Percentiles rank a stretch among this genome's conserved stretches.
Conservation (phyloP, 2,888 invertebrate species). For the Dysmachus trigonus region DNA sequence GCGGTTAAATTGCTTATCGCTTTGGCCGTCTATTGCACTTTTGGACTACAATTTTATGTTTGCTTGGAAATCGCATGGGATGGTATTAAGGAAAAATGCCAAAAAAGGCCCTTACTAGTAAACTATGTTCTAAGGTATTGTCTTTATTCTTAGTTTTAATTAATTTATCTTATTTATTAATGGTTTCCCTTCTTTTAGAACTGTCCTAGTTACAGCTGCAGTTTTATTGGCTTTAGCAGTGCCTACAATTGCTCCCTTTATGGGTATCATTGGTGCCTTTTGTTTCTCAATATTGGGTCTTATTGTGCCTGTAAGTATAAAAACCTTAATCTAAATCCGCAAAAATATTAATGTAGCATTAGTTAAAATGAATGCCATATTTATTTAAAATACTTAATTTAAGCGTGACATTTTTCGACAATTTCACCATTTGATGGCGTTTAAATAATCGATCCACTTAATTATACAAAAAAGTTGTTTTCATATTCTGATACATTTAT, state of each 20-base stretch:
- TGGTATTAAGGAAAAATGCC: slow-evolving; percentile 76
- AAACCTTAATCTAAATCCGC: neutral
- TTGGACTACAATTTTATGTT: slow-evolving; percentile 96
- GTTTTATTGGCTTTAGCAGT: slow-evolving; percentile 85
- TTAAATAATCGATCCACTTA: neutral
- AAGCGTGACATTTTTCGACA: neutral
- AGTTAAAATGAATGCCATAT: neutral
- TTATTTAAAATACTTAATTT: neutral
- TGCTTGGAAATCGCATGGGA: slow-evolving; percentile 94
- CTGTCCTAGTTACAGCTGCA: slow-evolving; percentile 73
- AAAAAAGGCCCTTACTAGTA: slow-evolving; percentile 72
- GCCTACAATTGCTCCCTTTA: slow-evolving; percentile 88
- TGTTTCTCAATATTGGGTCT: slow-evolving; percentile 92
- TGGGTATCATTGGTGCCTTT: slow-evolving; percentile 91
- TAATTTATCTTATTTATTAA: neutral
- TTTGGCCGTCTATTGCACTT: slow-evolving; percentile 91
- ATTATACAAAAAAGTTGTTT: neutral
- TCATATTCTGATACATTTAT: neutral
- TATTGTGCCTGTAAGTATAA: slow-evolving; percentile 76
- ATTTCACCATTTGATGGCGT: neutral
- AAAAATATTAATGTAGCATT: neutral
- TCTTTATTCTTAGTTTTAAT: neutral
- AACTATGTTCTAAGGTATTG: slow-evolving; percentile 77
- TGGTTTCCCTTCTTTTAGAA: slow-evolving; percentile 58
- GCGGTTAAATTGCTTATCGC: slow-evolving; percentile 86